Evolutionary conservation across 2,888 invertebrate species (phyloP).

Genomic region (Philereme vetulata): DNA sequence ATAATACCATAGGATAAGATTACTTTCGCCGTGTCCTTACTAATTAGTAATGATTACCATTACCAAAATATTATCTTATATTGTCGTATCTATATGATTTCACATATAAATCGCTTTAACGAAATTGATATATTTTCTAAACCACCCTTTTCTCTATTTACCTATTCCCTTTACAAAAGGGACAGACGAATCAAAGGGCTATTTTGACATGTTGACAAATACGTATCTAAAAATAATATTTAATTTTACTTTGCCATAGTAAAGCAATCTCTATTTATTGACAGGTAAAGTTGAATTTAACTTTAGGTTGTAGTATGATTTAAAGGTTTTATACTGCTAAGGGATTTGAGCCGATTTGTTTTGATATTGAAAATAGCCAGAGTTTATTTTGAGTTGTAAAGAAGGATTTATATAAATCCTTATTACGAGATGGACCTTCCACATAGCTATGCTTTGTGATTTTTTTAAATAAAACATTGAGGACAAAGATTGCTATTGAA

Average conservation of each 20-base stretch:
- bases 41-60: no score
- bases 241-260: conserved; percentile 23
- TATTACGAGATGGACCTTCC: conserved; percentile 46
- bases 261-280: conserved; percentile 28
- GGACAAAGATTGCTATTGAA: no score
- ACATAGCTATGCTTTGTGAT: conserved; percentile 19
- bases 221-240: conserved; percentile 67
- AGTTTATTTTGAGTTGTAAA: conserved; percentile 43
- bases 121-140: conserved; percentile 63
- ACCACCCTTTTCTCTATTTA: conserved; percentile 32
- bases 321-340: conserved; percentile 67
- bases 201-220: conserved; percentile 80
- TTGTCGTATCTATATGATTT: neutral
- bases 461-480: neutral
- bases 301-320: conserved; percentile 33
- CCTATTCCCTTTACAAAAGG: conserved; percentile 45
- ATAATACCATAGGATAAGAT: no score
- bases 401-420: conserved; percentile 51
- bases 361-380: conserved; percentile 62
- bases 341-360: conserved; percentile 75
- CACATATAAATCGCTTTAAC: conserved; percentile 49
- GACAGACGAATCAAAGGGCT: conserved; percentile 77
- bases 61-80: no score
- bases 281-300: conserved; percentile 36
- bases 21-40: no score